Evolutionary conservation across 2,113 vertebrate genomes (phyloP), one percentile per base, ranked within the genome.

Genomic region (Pachyramphus minor): DNA sequence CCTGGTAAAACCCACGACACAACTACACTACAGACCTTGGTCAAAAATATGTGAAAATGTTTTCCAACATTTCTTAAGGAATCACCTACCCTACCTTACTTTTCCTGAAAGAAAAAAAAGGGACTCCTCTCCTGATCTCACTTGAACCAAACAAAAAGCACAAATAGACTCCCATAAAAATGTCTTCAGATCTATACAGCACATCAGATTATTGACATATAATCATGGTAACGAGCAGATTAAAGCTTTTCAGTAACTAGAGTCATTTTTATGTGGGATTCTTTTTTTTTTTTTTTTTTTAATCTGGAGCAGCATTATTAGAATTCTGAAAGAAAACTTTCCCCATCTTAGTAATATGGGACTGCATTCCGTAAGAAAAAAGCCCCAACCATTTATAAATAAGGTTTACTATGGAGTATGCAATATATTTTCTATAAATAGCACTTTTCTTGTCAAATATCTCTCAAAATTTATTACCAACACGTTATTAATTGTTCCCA

Each of bases 401-500:
- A 56, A 88, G 14, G 11, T 75, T 94, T 93, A 60, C 10, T 6
- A 35, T 28, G 27, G 14, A 24, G 37, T 91, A 35, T 15, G 35
- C 33, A 67, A 63, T 77, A 80, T 18, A 59, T 55, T 39, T 30
- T 11, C 64, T 69, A 88, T 52, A 91, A 88, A 76, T n/a, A 95
- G 25, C 15, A 35, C 9, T 68, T 78, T 62, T 72, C 49, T 79
- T 91, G 75, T 78, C 52, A 84, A 83, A 56, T 63, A 88, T 10
- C 12, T 77, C 80, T 52, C 60, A 59, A 84, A 93, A 55, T 63
- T 60, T 22, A 83, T 73, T 71, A 88, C 50, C 55, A 73, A 93
- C 86, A 67, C n/a, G 60, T 45, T 77, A 77, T 39, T 80, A 77
- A 80, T 94, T 81, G 35, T 67, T 74, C 56, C 42, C 21, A 71